phyloP scores from a whole-genome alignment of 2,888 invertebrate genomes.

The Apodemia mormo region DNA sequence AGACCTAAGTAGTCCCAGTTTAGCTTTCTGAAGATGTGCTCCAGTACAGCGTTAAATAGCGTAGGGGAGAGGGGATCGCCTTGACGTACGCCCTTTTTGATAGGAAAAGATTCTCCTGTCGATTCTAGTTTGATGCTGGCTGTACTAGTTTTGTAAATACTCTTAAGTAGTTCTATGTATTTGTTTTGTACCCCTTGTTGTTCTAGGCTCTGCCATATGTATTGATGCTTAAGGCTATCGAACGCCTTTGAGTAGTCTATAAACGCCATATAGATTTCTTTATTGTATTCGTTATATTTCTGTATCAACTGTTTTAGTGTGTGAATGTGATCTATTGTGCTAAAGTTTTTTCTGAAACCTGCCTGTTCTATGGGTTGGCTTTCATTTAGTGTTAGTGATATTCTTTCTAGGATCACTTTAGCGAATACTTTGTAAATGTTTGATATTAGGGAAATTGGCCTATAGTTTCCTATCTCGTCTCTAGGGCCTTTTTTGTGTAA shows the following conservation, averaged over 20 bases:
- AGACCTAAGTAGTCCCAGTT: conserved; percentile 23
- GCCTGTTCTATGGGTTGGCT: conserved; percentile 32
- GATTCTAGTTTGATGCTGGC: not conserved
- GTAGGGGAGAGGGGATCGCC: conserved; percentile 27
- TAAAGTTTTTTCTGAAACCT: conserved; percentile 29
- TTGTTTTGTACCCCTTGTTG: not conserved
- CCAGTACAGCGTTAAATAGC: conserved; percentile 20
- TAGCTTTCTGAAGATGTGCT: conserved; percentile 21
- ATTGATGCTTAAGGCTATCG: not conserved
- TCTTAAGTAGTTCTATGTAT: not conserved
- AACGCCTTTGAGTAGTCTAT: conserved; percentile 14
- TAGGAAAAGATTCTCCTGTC: not conserved
- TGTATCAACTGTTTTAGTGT: conserved; percentile 28
- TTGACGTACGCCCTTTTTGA: conserved; percentile 29
- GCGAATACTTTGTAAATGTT: conserved; percentile 20
- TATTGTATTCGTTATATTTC: conserved; percentile 15
- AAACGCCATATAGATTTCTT: conserved; percentile 6
- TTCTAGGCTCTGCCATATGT: not conserved
- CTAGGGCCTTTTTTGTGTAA: conserved; percentile 34
- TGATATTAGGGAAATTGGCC: conserved; percentile 33
- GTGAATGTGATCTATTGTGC: conserved; percentile 36
- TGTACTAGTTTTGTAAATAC: not conserved
- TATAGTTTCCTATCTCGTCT: conserved; percentile 30
- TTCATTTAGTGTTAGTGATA: conserved; percentile 24
- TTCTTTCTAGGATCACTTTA: conserved; percentile 26